phyloP scores from a whole-genome alignment of 2,113 vertebrate species.

The Nothocercus julius region DNA sequence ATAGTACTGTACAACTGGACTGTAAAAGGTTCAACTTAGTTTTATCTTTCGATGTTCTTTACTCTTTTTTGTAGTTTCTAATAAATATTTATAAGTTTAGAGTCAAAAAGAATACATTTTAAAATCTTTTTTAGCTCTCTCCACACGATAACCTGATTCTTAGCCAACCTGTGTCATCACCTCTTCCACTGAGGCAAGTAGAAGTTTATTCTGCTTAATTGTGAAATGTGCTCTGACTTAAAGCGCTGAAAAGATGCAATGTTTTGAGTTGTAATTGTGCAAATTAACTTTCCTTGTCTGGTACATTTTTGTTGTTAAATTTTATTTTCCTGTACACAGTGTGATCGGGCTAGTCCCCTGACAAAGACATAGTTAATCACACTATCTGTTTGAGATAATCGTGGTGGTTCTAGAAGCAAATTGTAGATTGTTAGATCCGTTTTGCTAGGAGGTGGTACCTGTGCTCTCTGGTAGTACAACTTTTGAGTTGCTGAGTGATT shows the following conservation, averaged over 20 bases:
- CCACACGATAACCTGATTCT: conserved; percentile 96
- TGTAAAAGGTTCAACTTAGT: background rate
- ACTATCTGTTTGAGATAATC: background rate
- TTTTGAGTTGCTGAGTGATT: background rate
- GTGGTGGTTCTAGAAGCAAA: background rate
- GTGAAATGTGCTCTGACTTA: background rate
- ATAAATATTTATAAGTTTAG: background rate
- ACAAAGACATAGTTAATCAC: background rate
- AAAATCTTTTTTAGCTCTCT: conserved; percentile 83
- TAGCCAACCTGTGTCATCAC: conserved; percentile 96
- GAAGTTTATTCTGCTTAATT: background rate
- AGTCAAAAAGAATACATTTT: background rate
- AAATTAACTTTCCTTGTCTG: background rate
- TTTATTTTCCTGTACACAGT: background rate
- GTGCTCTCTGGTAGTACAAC: background rate
- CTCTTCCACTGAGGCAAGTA: conserved; percentile 92
- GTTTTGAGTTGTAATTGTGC: background rate
- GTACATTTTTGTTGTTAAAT: background rate
- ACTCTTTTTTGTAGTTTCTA: background rate
- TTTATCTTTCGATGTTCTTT: background rate
- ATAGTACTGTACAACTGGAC: background rate
- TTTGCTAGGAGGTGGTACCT: background rate
- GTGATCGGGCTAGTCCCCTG: background rate
- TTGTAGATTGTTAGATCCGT: background rate
- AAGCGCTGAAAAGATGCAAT: background rate